These are phyloP conservation scores for Choloepus didactylus DNA, from an alignment of 2,797 vertebrate species.

Conservation along the genomic window DNA sequence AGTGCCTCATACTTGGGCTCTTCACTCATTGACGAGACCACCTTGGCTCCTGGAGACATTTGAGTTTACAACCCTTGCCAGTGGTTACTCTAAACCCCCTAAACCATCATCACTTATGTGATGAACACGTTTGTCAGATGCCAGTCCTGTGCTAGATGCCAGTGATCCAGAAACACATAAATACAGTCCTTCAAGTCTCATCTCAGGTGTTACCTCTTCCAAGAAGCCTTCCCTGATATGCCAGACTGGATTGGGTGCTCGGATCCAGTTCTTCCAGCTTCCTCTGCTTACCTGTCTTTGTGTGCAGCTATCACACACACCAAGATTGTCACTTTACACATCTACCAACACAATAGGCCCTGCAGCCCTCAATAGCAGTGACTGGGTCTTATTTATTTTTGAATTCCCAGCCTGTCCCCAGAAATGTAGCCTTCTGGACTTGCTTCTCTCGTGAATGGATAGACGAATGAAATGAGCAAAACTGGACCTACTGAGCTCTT, in stretches of 20 bases:
- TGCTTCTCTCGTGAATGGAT: not conserved
- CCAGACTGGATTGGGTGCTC: too few relatives aligned
- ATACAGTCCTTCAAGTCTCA: not conserved
- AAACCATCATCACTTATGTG: fast-evolving
- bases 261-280: not conserved
- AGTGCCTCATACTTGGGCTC: not conserved
- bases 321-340: not conserved
- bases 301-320: fast-evolving
- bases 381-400: not conserved
- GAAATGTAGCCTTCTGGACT: not conserved
- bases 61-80: not conserved
- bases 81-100: too few relatives aligned
- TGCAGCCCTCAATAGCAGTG: fast-evolving
- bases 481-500: fast-evolving
- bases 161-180: not conserved
- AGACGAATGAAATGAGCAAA: not conserved
- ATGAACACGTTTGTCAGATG: too few relatives aligned
- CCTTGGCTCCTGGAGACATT: not conserved
- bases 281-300: not conserved
- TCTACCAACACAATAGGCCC: fast-evolving
- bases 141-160: not conserved
- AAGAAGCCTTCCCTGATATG: not conserved
- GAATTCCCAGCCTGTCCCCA: not conserved
- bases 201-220: not conserved
- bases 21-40: not conserved